phyloP scores from a whole-genome alignment of 2,113 vertebrate species.

The Stegostoma tigrinum region DNA sequence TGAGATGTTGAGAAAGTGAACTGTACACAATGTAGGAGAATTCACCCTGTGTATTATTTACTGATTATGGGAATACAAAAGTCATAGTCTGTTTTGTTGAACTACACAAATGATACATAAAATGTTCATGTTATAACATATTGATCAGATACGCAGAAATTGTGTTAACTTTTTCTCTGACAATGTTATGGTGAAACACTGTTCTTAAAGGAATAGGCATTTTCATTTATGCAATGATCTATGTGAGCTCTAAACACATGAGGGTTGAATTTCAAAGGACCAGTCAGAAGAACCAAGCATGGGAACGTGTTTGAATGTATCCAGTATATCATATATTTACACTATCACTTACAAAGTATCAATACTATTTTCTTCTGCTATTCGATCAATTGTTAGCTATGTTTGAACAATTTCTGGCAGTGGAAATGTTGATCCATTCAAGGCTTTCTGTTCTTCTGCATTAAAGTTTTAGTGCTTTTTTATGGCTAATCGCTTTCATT shows the following conservation, averaged over 20 bases:
- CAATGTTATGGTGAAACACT: background rate
- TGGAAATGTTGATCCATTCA: background rate
- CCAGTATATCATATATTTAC: background rate
- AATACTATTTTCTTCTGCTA: background rate
- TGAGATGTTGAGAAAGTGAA: conserved; percentile 37
- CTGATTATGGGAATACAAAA: background rate
- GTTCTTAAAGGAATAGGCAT: background rate
- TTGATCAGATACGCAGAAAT: background rate
- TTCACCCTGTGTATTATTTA: background rate
- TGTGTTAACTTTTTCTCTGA: background rate
- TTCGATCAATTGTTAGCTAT: background rate
- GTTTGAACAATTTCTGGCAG: background rate
- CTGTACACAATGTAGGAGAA: background rate
- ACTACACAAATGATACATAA: background rate
- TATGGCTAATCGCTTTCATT: too few relatives aligned
- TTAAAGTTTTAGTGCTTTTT: background rate
- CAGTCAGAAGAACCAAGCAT: conserved; percentile 10
- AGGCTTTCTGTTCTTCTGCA: background rate
- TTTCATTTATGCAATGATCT: background rate
- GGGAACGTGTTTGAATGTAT: background rate
- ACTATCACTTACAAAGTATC: background rate
- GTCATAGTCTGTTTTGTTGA: background rate
- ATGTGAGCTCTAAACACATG: background rate
- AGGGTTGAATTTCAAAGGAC: conserved; percentile 20
- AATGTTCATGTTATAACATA: background rate